Base-by-base conservation (phyloP, 2,888 invertebrate genomes). In the Cheilosia grossa region DNA sequence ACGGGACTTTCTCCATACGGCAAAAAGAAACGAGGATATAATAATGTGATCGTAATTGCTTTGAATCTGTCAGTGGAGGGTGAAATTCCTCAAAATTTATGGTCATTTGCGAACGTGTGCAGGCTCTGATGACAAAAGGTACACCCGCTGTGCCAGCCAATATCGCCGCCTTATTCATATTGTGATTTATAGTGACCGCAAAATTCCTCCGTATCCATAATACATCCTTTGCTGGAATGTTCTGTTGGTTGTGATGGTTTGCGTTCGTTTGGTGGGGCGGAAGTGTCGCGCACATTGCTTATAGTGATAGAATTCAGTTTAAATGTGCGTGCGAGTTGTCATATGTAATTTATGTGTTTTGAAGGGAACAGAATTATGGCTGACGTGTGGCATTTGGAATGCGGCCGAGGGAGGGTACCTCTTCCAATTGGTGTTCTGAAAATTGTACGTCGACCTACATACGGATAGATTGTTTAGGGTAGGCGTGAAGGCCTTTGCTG, bases 171-270 rank as follows among this genome's bases (percentile, higher is more conserved):
- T 81, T 75, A 75, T 58, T 75, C 69, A 75, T 51, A 75, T 44
- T 64, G 69, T 82, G 81, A 82, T 82, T 82, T 82, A 81, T 82
- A 64, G 81, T 82, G 70, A 82, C 81, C 81, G 81, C 77, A 82
- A 81, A 81, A 64, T 77, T 70, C 64, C 81, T 63, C 75, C 69
- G 13, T 37, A 37, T 13, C 27, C 6, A 13, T 2, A 9, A 9
- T 30, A 58, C 58, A 42, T 42, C 30, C 70, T 37, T 59, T 21
- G 21, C 47, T 30, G 27, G 15, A 33, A 13, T 49, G 37, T 10
- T n/a, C 44, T 24, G 27, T 27, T 27, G 27, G 27, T 27, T 6
- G 19, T 27, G 37, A 27, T 51, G 2, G 40, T 54, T 47, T 24
- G 42, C 30, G 33, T 37, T 53, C 44, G 2, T 44, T 61, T 33